Evolutionary conservation across 1,140 invertebrate genomes (phyloP).

Genomic region (Polypedilum pembai): DNA sequence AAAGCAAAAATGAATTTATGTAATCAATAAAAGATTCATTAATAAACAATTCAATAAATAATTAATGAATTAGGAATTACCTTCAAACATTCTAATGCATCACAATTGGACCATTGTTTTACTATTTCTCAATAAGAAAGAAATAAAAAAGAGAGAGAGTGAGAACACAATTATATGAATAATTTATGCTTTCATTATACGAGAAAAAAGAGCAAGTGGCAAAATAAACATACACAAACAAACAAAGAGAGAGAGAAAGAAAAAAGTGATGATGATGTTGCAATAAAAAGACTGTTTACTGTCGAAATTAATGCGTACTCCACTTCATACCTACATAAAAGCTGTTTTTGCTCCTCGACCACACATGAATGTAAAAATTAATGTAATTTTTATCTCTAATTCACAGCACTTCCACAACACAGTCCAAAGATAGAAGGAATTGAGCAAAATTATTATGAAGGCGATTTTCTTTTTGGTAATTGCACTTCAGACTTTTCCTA

Average conservation of each 20-base stretch:
- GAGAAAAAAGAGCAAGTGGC: not conserved
- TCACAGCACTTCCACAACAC: slow-evolving; percentile 49
- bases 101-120: too few relatives aligned
- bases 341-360: not conserved
- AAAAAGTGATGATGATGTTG: slow-evolving; percentile 12
- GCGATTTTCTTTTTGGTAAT: slow-evolving; percentile 51
- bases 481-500: slow-evolving; percentile 53
- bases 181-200: slow-evolving; percentile 19
- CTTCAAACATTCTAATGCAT: too few relatives aligned
- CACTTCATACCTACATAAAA: not conserved
- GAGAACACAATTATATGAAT: not conserved
- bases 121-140: too few relatives aligned
- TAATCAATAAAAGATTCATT: too few relatives aligned
- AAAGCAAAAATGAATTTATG: too few relatives aligned
- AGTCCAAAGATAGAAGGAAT: slow-evolving; percentile 50
- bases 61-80: too few relatives aligned
- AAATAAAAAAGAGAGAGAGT: too few relatives aligned
- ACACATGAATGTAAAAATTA: not conserved
- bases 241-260: not conserved
- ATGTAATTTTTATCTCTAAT: not conserved
- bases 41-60: too few relatives aligned
- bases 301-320: not conserved
- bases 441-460: slow-evolving; percentile 47
- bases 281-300: not conserved
- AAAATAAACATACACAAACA: not conserved